Conservation (phyloP, 2,888 invertebrate genomes). For the Bugula neritina region DNA sequence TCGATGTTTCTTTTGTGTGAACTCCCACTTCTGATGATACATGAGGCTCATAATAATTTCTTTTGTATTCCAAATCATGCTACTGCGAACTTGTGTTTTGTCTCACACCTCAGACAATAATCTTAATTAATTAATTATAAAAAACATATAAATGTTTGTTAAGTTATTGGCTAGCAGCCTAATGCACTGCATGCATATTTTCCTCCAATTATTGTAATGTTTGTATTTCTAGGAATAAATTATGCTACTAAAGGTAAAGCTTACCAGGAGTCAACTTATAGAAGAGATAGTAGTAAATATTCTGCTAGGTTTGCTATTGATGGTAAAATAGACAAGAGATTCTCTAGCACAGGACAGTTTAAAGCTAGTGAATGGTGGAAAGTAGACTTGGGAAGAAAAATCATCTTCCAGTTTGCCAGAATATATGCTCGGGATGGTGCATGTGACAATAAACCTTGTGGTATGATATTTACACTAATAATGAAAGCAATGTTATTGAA, state of each 20-base stretch:
- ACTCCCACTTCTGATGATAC: too few relatives aligned
- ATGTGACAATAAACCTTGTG: background rate
- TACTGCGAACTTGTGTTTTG: too few relatives aligned
- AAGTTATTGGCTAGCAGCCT: too few relatives aligned
- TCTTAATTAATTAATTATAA: too few relatives aligned
- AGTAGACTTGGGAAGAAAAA: background rate
- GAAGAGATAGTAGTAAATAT: background rate
- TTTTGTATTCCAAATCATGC: too few relatives aligned
- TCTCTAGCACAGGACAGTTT: background rate
- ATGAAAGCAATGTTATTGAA: too few relatives aligned
- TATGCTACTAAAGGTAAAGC: background rate
- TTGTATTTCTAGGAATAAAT: background rate
- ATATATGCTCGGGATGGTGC: background rate
- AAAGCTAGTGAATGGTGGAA: conserved; percentile 2
- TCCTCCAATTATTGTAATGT: background rate
- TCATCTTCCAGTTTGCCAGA: conserved; percentile 5
- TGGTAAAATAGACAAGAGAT: background rate
- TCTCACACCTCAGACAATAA: too few relatives aligned
- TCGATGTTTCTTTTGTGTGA: too few relatives aligned
- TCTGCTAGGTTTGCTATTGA: background rate
- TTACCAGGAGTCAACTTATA: background rate
- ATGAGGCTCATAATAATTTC: too few relatives aligned
- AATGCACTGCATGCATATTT: too few relatives aligned
- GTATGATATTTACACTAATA: background rate
- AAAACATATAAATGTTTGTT: too few relatives aligned